phyloP scores from a whole-genome alignment of 1,140 invertebrate genomes.

The Agrypnia vestita region DNA sequence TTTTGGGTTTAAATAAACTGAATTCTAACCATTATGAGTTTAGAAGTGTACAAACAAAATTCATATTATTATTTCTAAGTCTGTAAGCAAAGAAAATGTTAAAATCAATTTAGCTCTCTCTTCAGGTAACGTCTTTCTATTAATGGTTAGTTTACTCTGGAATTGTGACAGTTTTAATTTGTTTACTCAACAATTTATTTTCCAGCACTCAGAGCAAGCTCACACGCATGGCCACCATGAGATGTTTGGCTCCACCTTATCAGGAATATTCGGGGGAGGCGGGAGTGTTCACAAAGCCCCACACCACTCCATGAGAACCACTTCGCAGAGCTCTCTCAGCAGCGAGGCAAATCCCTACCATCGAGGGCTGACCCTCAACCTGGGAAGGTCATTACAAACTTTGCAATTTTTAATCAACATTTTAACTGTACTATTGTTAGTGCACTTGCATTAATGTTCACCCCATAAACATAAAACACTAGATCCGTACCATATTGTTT shows the following conservation, averaged over 20 bases:
- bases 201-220: slow-evolving; percentile 58
- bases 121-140: too few species aligned
- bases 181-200: background rate
- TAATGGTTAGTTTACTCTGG: background rate
- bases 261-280: slow-evolving; percentile 68
- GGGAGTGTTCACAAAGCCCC: slow-evolving; percentile 64
- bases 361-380: slow-evolving; percentile 57
- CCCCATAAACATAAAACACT: background rate
- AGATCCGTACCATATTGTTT: background rate
- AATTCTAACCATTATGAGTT: too few species aligned
- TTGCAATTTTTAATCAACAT: background rate
- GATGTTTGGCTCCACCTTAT: slow-evolving; percentile 70
- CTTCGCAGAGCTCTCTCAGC: slow-evolving; percentile 59
- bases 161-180: background rate
- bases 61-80: too few species aligned
- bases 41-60: too few species aligned
- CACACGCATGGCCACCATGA: slow-evolving; percentile 64
- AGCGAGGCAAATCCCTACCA: slow-evolving; percentile 60
- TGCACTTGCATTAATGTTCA: slow-evolving; percentile 22
- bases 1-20: too few species aligned
- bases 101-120: too few species aligned
- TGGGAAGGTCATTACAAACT: slow-evolving; percentile 51
- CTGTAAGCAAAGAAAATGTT: too few species aligned
- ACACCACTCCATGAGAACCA: slow-evolving; percentile 65
- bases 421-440: background rate